Conservation (phyloP, 2,797 vertebrate species). For the Rhinophrynus dorsalis region DNA sequence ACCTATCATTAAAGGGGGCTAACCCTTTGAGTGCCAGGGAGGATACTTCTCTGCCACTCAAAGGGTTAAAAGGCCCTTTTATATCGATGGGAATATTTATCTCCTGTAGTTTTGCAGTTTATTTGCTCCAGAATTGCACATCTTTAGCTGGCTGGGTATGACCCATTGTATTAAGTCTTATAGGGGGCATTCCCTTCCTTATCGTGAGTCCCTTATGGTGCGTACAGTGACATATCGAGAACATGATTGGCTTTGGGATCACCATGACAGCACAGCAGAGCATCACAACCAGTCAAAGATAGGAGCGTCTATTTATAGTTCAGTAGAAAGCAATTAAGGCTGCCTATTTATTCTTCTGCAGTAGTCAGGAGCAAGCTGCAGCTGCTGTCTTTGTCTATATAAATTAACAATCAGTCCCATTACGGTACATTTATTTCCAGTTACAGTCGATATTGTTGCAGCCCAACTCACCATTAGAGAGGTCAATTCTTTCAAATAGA, state of each 20-base stretch:
- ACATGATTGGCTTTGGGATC: background rate
- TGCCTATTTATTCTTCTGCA: conserved; percentile 34
- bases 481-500: too few relatives aligned
- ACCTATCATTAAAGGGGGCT: too few relatives aligned
- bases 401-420: conserved; percentile 16
- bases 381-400: conserved; percentile 34
- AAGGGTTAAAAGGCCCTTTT: too few relatives aligned
- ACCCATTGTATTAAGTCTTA: too few relatives aligned
- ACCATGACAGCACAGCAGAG: conserved; percentile 13
- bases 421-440: background rate
- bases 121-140: too few relatives aligned
- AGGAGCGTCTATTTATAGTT: conserved; percentile 36
- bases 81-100: too few relatives aligned
- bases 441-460: background rate
- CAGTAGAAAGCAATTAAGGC: conserved; percentile 37
- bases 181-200: too few relatives aligned
- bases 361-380: conserved; percentile 22
- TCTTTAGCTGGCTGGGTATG: too few relatives aligned
- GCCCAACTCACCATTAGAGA: background rate
- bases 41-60: too few relatives aligned
- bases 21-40: too few relatives aligned
- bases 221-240: background rate
- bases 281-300: conserved; percentile 3
- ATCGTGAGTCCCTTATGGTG: too few relatives aligned
- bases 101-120: too few relatives aligned